phyloP scores from a whole-genome alignment of 2,888 invertebrate genomes.

The Dorcus parallelipipedus region DNA sequence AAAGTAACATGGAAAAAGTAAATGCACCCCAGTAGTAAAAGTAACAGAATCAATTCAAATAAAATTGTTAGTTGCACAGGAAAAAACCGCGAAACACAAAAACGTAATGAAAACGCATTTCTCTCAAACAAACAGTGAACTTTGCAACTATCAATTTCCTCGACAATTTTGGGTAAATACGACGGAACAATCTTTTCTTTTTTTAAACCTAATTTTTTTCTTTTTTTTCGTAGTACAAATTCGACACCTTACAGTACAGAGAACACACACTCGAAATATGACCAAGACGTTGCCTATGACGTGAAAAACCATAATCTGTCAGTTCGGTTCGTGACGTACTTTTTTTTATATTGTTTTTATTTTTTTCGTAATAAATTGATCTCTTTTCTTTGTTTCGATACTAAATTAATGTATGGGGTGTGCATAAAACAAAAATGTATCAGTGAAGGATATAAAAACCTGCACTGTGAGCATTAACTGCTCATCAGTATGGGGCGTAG shows the following conservation, averaged over 20 bases:
- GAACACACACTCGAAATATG: no score
- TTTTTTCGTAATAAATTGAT: neutral
- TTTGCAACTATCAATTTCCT: neutral
- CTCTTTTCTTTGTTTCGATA: conserved; percentile 13
- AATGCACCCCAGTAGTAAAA: conserved; percentile 13
- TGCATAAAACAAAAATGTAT: conserved; percentile 34
- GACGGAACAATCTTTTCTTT: neutral
- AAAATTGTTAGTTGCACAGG: neutral
- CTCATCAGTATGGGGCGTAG: conserved; percentile 66
- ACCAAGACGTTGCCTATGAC: no score
- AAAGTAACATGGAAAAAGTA: conserved; percentile 17
- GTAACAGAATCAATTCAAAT: conserved; percentile 5
- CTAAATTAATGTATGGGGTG: conserved; percentile 21
- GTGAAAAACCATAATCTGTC: no score
- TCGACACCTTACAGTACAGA: no score
- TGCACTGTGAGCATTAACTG: conserved; percentile 33
- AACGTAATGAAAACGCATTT: neutral
- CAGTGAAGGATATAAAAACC: conserved; percentile 41
- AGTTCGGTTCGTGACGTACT: no score
- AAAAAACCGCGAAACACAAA: neutral
- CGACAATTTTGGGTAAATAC: no score
- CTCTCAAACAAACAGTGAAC: neutral
- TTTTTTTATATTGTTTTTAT: neutral
- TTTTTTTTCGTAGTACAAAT: neutral
- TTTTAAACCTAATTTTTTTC: neutral